Evolutionary conservation across 2,113 vertebrate genomes (phyloP), one percentile per base, ranked within the genome.

Genomic region (Cryptomyrus ogoouensis): DNA sequence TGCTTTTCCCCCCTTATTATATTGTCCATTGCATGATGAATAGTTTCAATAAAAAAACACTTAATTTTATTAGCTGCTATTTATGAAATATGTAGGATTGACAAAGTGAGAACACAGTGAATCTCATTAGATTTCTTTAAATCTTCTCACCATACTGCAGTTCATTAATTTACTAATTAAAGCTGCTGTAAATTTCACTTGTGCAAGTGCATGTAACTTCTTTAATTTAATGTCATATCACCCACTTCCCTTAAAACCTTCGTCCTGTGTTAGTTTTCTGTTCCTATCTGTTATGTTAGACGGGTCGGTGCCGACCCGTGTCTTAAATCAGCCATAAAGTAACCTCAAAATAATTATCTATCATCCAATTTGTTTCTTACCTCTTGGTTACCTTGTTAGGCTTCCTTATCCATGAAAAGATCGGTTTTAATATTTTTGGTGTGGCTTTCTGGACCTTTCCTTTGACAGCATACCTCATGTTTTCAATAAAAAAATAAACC

Each of bases 161-260:
- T 84, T n/a, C 44, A 44, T 84, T 84, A 44, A 84, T 47, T 44
- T 84, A 24, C 83, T 47, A 84, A 84, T n/a, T 46, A 84, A 84
- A 47, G 3, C 10, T 84, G 44, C 17, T 47, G 83, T 84, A 46
- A 84, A 84, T 84, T 84, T 84, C 3, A 84, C 83, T 46, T n/a
- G 39, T 80, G 24, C 44, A 46, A 87, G 24, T 87, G 49, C 27
- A 87, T 87, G 44, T 52, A 17, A 19, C 47, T 50, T 24, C 83
- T 46, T 84, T 17, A 87, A 50, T 53, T 53, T 9, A 53, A 31
- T 19, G 50, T 24, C 17, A 46, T 19, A 24, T 84, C 21, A n/a
- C 80, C 42, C 8, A 47, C n/a, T 84, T 84, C 39, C 49, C 17
- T 6, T 56, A 56, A 53, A 53, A 53, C 15, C 52, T 53, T 53